Evolutionary conservation across 1,140 invertebrate genomes (phyloP), one percentile per base, ranked within the genome.

Genomic region (Brachionus manjavacas): DNA sequence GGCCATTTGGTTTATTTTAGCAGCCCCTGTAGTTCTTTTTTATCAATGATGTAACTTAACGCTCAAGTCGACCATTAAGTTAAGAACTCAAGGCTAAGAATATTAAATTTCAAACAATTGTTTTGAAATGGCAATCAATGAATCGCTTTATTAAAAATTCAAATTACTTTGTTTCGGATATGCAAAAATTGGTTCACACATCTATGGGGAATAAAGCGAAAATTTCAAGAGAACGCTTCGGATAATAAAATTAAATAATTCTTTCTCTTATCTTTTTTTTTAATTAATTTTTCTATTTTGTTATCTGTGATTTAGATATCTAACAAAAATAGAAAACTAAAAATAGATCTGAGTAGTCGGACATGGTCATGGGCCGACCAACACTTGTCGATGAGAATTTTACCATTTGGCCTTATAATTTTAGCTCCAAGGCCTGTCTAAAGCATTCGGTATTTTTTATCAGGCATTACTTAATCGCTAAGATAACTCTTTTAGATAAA

Each of bases 161-260:
- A 72, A 72, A 39, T 68, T 68, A 31, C 66, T 72, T 43, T 68
- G 25, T 35, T 68, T 68, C 31, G 25, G 31, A 68, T 31, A 68
- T 68, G 31, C 25, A 12, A 68, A 68, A 68, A 68, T 68, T 68
- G 52, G 52, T 20, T 60, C 52, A 60, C 2, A 60, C 52, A 60
- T 60, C 52, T 60, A 60, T 20, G 16, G 52, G 52, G 52, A 60
- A 60, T 60, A 60, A 9, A 16, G 9, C n/a, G 16, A 68, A 31
- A 72, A 41, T 41, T n/a, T 39, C 68, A 72, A 72, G 68, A 41
- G 68, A 72, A 39, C 31, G 31, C 39, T 72, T 41, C 68, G 68
- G 68, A 39, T 72, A 72, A 72, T 72, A 41, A 72, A 72, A 72
- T 72, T 72, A 41, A 72, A 72, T 72, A 72, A 72, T 72, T 72